These are phyloP conservation scores for Chaenocephalus aceratus DNA, from an alignment of 2,113 vertebrate genomes.

Conservation along the genomic window DNA sequence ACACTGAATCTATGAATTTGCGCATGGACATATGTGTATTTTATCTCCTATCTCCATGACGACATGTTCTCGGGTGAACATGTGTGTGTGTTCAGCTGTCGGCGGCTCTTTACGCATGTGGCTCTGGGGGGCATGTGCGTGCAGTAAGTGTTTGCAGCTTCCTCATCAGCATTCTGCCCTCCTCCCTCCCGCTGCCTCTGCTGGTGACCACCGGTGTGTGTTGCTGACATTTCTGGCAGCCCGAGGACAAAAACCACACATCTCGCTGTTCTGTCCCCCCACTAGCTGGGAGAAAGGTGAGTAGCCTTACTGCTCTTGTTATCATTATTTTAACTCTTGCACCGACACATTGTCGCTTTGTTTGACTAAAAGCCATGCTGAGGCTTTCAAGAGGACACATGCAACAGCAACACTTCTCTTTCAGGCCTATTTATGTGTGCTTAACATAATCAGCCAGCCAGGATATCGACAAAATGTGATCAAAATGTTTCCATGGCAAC, in stretches of 20 bases:
- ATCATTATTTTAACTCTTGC: slow-evolving; percentile 23
- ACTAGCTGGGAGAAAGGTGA: slow-evolving; percentile 40
- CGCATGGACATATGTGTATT: slow-evolving; percentile 2
- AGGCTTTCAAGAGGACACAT: slow-evolving; percentile 11
- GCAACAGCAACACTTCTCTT: slow-evolving; percentile 9
- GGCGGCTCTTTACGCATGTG: slow-evolving; percentile 11
- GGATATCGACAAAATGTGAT: slow-evolving; percentile 34
- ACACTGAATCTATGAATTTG: slow-evolving; percentile 11
- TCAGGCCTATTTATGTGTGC: slow-evolving; percentile 11
- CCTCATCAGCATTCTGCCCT: slow-evolving; percentile 65
- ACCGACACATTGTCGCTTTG: slow-evolving; percentile 15
- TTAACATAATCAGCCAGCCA: slow-evolving; percentile 19
- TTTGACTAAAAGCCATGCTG: slow-evolving; percentile 34
- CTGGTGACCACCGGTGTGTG: slow-evolving; percentile 54
- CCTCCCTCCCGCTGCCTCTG: slow-evolving; percentile 29
- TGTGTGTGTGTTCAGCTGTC: background rate
- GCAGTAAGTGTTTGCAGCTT: slow-evolving; percentile 10
- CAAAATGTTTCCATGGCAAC: slow-evolving; percentile 57
- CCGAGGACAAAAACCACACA: slow-evolving; percentile 54
- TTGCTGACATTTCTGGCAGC: slow-evolving; percentile 72
- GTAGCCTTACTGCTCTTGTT: slow-evolving; percentile 5
- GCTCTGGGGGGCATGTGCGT: slow-evolving; percentile 9
- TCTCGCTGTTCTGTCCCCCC: slow-evolving; percentile 29
- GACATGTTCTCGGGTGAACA: background rate
- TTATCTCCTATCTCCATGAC: background rate